Conservation (phyloP, 2,888 invertebrate species). For the Spisula subtruncata region DNA sequence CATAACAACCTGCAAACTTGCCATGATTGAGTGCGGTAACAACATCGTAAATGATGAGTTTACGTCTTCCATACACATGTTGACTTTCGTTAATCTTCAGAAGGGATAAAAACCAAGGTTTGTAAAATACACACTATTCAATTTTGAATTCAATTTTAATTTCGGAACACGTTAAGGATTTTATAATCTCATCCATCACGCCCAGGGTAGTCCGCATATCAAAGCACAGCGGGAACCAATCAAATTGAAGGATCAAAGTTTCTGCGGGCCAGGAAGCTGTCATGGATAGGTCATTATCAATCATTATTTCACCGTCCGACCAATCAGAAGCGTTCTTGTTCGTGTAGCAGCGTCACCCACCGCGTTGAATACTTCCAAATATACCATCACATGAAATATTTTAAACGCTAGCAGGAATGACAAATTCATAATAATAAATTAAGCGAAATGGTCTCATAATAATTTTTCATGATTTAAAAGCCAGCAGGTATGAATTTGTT, state of each 20-base stretch:
- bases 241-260: conserved; percentile 70
- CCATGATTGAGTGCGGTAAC: too few species aligned
- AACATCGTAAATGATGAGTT: not conserved
- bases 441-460: conserved; percentile 34
- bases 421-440: conserved; percentile 56
- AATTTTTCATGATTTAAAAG: conserved; percentile 6
- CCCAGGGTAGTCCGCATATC: conserved; percentile 46
- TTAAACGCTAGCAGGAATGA: conserved; percentile 33
- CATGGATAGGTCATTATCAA: conserved; percentile 63
- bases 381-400: conserved; percentile 46
- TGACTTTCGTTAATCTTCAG: not conserved
- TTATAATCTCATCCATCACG: conserved; percentile 63
- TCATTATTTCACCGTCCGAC: conserved; percentile 53
- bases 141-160: conserved; percentile 48
- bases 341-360: conserved; percentile 51
- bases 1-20: too few species aligned
- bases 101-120: not conserved
- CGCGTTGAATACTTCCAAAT: conserved; percentile 54
- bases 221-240: conserved; percentile 71
- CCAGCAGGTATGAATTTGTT: conserved; percentile 10
- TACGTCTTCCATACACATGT: not conserved
- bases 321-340: conserved; percentile 63
- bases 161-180: conserved; percentile 59
- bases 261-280: conserved; percentile 62
- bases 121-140: conserved; percentile 10